These are phyloP conservation scores for Macrostomum lignano DNA, from an alignment of 1,140 invertebrate genomes.

Conservation along the genomic window DNA sequence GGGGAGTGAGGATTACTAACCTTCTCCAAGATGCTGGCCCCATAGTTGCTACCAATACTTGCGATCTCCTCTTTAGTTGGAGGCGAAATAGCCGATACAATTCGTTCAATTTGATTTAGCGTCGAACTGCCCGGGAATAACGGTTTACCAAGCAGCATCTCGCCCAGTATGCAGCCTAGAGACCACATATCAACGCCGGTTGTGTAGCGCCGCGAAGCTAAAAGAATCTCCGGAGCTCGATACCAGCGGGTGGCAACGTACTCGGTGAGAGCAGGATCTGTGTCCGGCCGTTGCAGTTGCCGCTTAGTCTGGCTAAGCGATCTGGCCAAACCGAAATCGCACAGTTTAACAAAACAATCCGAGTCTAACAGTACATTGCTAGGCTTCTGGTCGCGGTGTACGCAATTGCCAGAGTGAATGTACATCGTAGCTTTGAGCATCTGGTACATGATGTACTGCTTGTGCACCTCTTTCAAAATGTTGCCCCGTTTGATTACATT, in stretches of 20 bases:
- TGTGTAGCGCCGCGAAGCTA: constrained; percentile 14
- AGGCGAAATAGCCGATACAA: constrained; percentile 42
- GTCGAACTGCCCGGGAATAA: constrained; percentile 27
- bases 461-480: constrained; percentile 59
- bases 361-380: constrained; percentile 39
- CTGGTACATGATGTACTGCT: constrained; percentile 69
- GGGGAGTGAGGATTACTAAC: too few relatives aligned
- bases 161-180: constrained; percentile 6
- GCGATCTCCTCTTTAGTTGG: constrained; percentile 39
- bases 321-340: constrained; percentile 61
- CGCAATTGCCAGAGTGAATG: constrained; percentile 64
- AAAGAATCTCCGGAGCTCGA: constrained; percentile 6
- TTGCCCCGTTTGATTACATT: constrained; percentile 61
- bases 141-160: constrained; percentile 6
- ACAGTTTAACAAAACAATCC: constrained; percentile 41
- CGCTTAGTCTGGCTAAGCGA: constrained; percentile 36
- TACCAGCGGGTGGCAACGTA: constrained; percentile 7
- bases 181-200: constrained; percentile 5
- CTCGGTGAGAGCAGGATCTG: constrained; percentile 10
- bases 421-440: constrained; percentile 61
- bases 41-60: too few relatives aligned
- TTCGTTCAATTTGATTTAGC: constrained; percentile 56
- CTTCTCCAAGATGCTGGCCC: too few relatives aligned
- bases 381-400: constrained; percentile 57
- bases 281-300: constrained; percentile 45